These are phyloP conservation scores for Heliangelus exortis DNA, from an alignment of 2,797 vertebrate genomes.

Conservation along the genomic window DNA sequence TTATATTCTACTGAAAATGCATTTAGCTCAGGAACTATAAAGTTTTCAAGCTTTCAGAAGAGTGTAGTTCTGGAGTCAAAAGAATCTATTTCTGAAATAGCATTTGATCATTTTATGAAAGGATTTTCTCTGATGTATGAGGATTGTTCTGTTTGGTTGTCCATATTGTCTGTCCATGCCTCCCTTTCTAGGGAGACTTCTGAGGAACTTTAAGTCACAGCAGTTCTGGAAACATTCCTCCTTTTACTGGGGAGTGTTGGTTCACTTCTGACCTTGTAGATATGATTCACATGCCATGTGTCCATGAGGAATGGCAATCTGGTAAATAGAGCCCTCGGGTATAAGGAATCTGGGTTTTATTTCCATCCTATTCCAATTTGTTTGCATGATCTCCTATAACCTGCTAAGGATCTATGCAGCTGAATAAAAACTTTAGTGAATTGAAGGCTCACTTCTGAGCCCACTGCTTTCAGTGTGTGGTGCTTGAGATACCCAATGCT, in stretches of 20 bases:
- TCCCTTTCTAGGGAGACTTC: not conserved
- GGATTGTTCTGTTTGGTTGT: not conserved
- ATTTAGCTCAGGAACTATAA: not conserved
- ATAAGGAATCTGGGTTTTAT: slow-evolving; percentile 8
- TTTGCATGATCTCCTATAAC: not conserved
- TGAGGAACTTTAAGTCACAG: slow-evolving; percentile 38
- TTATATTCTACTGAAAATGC: not conserved
- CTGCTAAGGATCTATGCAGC: not conserved
- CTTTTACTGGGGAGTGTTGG: not conserved
- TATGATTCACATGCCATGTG: not conserved
- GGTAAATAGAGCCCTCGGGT: not conserved
- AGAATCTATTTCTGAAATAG: not conserved
- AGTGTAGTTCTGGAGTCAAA: not conserved
- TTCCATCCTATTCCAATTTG: not conserved
- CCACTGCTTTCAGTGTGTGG: not conserved
- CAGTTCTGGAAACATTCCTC: slow-evolving; percentile 30
- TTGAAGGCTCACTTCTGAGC: not conserved
- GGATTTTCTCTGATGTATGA: not conserved
- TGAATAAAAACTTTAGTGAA: not conserved
- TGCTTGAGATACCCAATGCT: not conserved
- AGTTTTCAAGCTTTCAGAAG: not conserved
- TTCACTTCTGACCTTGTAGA: not conserved
- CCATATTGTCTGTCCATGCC: not conserved
- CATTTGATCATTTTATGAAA: not conserved
- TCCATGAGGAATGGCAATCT: not conserved